Evolutionary conservation across 2,113 vertebrate species (phyloP).

Genomic region (Mohoua ochrocephala): DNA sequence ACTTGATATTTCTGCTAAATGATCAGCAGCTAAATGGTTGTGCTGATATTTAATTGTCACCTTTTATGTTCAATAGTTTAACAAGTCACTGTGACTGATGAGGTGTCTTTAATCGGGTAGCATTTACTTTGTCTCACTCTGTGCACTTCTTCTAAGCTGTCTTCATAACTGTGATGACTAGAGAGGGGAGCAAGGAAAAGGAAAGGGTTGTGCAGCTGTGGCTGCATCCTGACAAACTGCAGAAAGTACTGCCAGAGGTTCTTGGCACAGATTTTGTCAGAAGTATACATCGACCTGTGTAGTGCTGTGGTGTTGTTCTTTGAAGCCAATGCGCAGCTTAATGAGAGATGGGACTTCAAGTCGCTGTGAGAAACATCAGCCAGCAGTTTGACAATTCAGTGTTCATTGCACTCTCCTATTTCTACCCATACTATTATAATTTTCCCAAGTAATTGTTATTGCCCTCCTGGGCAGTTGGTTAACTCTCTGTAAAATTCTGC

Average conservation of each 20-base stretch:
- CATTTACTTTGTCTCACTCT: not conserved
- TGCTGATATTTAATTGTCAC: constrained; percentile 33
- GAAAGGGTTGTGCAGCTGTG: not conserved
- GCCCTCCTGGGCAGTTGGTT: not conserved
- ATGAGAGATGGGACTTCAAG: not conserved
- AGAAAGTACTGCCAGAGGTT: not conserved
- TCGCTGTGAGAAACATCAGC: not conserved
- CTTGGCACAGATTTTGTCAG: not conserved
- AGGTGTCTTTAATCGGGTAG: not conserved
- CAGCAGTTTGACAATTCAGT: not conserved
- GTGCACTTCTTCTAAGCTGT: not conserved
- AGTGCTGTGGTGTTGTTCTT: not conserved
- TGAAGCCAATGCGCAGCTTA: not conserved
- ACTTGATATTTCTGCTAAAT: constrained; percentile 19
- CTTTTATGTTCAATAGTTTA: constrained; percentile 16
- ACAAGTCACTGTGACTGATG: not conserved
- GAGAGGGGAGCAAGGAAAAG: not conserved
- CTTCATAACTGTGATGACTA: not conserved
- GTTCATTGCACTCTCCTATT: not conserved
- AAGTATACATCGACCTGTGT: accelerated
- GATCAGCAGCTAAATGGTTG: not conserved
- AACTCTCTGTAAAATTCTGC: not conserved
- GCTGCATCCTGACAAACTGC: not conserved
- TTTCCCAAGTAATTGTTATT: not conserved
- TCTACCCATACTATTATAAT: not conserved